Evolutionary conservation across 2,797 vertebrate species (phyloP).

Genomic region (Craterocephalus amniculus): DNA sequence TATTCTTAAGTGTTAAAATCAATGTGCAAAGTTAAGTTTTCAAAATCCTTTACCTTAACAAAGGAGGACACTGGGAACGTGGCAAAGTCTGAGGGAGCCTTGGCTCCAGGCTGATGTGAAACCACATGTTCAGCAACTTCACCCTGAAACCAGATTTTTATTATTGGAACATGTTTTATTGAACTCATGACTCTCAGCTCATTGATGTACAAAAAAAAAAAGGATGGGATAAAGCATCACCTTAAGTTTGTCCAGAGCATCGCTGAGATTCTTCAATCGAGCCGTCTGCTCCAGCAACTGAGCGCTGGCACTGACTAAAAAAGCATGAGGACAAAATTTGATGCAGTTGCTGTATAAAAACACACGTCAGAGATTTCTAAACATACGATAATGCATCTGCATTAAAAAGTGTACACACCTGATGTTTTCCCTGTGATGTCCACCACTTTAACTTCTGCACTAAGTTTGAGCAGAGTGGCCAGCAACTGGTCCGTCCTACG

Average conservation of each 20-base stretch:
- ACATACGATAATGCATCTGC: not conserved
- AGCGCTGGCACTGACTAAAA: slow-evolving; percentile 79
- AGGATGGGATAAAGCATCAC: slow-evolving; percentile 55
- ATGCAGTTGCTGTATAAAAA: not conserved
- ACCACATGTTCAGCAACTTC: slow-evolving; percentile 89
- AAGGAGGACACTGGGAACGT: slow-evolving; percentile 88
- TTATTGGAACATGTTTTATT: not conserved
- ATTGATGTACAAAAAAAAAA: not conserved
- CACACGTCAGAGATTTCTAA: not conserved
- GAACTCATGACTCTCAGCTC: not conserved
- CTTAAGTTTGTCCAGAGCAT: slow-evolving; percentile 87
- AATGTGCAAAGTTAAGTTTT: not conserved
- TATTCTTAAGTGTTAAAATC: not conserved
- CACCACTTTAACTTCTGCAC: slow-evolving; percentile 86
- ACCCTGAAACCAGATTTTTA: slow-evolving; percentile 72
- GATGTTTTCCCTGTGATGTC: slow-evolving; percentile 87
- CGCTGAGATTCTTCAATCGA: slow-evolving; percentile 84
- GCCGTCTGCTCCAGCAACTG: slow-evolving; percentile 89
- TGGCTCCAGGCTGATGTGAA: slow-evolving; percentile 84
- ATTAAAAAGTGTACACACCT: slow-evolving; percentile 66
- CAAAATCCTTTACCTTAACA: slow-evolving; percentile 81
- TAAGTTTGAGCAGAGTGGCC: slow-evolving; percentile 88
- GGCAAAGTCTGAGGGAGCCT: slow-evolving; percentile 86
- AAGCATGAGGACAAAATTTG: not conserved
- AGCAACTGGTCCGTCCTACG: slow-evolving; percentile 89